Percentiles rank a stretch among this genome's conserved stretches.
Conservation (phyloP, 2,888 invertebrate genomes). For the Odontomyia ornata region DNA sequence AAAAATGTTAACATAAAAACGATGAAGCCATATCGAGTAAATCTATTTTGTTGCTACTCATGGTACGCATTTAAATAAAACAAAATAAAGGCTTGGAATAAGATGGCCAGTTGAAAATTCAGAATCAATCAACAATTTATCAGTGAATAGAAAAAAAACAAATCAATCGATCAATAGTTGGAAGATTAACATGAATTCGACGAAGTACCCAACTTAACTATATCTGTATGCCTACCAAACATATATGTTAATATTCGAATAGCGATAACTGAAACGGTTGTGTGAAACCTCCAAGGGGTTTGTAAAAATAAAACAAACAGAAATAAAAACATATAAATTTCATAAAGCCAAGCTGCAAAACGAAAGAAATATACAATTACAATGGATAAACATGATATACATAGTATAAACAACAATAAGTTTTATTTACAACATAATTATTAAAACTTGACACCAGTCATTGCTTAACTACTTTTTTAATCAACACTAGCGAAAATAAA, state of each 20-base stretch:
- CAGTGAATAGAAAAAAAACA: background rate
- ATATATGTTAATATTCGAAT: background rate
- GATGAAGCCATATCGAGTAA: no score
- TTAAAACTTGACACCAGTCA: conserved; percentile 10
- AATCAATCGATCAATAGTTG: background rate
- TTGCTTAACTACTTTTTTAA: conserved; percentile 27
- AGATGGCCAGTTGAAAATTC: no score
- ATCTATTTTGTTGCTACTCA: no score
- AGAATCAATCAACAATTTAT: conserved; percentile 10
- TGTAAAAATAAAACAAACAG: conserved; percentile 43
- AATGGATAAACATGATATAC: background rate
- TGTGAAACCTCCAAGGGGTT: conserved; percentile 46
- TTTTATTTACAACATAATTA: conserved; percentile 30
- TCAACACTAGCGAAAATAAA: background rate
- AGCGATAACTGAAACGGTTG: conserved; percentile 48
- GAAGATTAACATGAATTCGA: background rate
- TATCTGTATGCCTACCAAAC: background rate
- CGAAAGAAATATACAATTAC: background rate
- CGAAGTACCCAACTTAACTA: conserved; percentile 2
- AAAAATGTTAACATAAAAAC: no score
- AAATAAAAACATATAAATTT: conserved; percentile 39
- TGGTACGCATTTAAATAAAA: no score
- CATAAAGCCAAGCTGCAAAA: conserved; percentile 11
- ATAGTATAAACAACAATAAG: background rate
- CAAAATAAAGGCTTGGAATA: no score